Conservation (phyloP, 2,888 invertebrate genomes). For the Pristionchus entomophagus region DNA sequence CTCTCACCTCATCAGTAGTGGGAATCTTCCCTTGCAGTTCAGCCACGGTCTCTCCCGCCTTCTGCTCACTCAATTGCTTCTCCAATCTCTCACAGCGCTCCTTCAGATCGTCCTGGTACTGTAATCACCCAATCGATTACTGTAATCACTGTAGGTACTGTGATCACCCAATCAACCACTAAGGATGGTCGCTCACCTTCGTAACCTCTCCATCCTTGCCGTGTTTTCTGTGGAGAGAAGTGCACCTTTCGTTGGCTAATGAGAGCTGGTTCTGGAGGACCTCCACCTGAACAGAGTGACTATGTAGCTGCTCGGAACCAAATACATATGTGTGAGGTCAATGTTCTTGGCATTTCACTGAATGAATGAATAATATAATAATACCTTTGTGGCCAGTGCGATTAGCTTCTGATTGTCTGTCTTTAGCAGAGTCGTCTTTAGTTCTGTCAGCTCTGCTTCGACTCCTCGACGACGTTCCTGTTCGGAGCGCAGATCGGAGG, state of each 20-base stretch:
- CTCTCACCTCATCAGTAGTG: conserved; percentile 68
- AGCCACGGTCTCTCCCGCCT: conserved; percentile 55
- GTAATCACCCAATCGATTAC: neutral
- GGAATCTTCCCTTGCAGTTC: conserved; percentile 63
- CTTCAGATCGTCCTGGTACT: conserved; percentile 69
- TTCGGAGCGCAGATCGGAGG: conserved; percentile 57
- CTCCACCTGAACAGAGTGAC: conserved; percentile 64
- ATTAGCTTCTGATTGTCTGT: conserved; percentile 75
- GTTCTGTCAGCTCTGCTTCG: conserved; percentile 61
- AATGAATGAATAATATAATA: no score
- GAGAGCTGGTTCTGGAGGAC: conserved; percentile 70
- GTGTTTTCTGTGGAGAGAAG: conserved; percentile 70
- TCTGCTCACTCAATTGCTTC: conserved; percentile 65
- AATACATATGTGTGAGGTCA: no score
- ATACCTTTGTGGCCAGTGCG: conserved; percentile 73
- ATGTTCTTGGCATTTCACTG: no score
- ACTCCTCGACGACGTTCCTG: conserved; percentile 62
- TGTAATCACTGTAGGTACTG: neutral
- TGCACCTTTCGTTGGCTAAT: conserved; percentile 71
- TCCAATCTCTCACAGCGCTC: conserved; percentile 68
- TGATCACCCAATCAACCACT: neutral
- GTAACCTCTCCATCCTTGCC: conserved; percentile 42
- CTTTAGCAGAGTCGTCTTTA: conserved; percentile 67
- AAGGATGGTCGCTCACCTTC: conserved; percentile 16
- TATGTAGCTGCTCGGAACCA: neutral